phyloP scores from a whole-genome alignment of 2,797 vertebrate genomes.

The Chaetodon trifasciatus region DNA sequence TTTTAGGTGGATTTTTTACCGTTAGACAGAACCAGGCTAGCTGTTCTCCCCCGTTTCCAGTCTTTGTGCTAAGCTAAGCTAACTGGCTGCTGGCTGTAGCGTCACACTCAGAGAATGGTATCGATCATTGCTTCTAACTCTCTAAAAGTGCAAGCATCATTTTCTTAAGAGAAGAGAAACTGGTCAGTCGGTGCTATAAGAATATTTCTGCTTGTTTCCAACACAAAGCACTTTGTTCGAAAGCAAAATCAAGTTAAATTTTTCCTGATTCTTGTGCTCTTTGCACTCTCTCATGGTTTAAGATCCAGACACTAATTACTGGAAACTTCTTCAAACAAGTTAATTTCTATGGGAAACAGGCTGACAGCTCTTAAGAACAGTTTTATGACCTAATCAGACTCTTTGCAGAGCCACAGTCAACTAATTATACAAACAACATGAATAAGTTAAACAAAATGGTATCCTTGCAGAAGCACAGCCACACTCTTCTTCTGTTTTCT shows the following conservation, averaged over 20 bases:
- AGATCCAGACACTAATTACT: background rate
- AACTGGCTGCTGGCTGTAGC: conserved; percentile 16
- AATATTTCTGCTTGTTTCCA: background rate
- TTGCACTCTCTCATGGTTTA: background rate
- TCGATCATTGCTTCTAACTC: background rate
- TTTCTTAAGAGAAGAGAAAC: background rate
- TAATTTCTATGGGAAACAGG: background rate
- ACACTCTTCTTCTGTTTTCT: conserved; percentile 16
- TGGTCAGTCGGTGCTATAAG: background rate
- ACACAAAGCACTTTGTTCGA: background rate
- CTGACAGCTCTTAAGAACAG: background rate
- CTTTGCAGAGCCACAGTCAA: background rate
- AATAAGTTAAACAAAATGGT: background rate
- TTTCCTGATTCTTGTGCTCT: background rate
- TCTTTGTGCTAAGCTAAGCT: conserved; percentile 22
- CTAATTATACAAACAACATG: background rate
- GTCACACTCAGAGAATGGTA: background rate
- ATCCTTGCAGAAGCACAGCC: background rate
- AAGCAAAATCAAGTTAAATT: background rate
- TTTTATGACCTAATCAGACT: background rate
- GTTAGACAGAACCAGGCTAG: background rate
- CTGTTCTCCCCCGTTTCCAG: background rate
- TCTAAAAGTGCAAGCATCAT: background rate
- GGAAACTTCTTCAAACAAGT: background rate
- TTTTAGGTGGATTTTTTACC: background rate